These are phyloP conservation scores for Pampusana beccarii DNA, from an alignment of 2,113 vertebrate species.

Conservation along the genomic window DNA sequence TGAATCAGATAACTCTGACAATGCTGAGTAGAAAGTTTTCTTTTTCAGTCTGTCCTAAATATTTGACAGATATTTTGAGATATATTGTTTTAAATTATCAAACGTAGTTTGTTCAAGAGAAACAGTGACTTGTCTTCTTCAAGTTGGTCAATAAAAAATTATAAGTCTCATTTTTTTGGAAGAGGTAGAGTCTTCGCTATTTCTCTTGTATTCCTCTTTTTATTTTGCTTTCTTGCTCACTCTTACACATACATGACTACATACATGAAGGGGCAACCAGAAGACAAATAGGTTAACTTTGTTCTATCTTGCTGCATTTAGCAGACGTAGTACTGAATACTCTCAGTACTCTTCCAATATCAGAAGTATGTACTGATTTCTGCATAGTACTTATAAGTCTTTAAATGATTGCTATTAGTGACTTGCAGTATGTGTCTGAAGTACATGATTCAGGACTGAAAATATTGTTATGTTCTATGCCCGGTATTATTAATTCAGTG, in stretches of 20 bases:
- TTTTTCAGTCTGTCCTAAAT: background rate
- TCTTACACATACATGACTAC: background rate
- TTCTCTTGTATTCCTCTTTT: background rate
- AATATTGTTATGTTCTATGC: background rate
- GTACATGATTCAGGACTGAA: background rate
- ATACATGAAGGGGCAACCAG: background rate
- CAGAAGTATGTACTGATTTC: background rate
- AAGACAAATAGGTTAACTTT: background rate
- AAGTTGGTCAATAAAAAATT: conserved; percentile 8
- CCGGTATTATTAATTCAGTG: background rate
- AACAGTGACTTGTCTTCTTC: background rate
- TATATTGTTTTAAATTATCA: conserved; percentile 42
- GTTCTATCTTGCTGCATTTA: background rate
- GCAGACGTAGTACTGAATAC: background rate
- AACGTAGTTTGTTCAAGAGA: background rate
- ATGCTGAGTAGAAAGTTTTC: background rate
- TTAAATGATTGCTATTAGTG: background rate
- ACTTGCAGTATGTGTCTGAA: background rate
- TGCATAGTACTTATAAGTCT: background rate
- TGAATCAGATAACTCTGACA: conserved; percentile 15
- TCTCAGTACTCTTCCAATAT: background rate
- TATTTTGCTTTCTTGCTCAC: background rate
- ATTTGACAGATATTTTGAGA: background rate
- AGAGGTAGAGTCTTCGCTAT: background rate
- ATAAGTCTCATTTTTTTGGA: background rate